These are phyloP conservation scores for Nephrotoma flavescens DNA, from an alignment of 2,888 invertebrate species.

Conservation along the genomic window DNA sequence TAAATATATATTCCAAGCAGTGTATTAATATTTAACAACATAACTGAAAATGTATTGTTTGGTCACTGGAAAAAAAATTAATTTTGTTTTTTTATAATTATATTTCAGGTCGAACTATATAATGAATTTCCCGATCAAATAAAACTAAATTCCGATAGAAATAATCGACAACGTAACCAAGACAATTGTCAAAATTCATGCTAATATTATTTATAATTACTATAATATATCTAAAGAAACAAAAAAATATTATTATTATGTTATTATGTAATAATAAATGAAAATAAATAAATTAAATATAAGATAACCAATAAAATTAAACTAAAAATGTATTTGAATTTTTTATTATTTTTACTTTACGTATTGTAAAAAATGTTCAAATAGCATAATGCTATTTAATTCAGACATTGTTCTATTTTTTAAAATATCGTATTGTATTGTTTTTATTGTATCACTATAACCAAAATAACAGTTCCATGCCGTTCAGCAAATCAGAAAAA, in stretches of 20 bases:
- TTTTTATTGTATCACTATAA: too few species aligned
- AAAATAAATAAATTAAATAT: neutral
- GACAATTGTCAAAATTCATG: constrained; percentile 62
- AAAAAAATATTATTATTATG: neutral
- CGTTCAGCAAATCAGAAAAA: too few species aligned
- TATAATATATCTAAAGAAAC: neutral
- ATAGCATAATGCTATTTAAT: neutral
- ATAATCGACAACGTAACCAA: constrained; percentile 51
- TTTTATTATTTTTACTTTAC: neutral
- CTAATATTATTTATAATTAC: constrained; percentile 17
- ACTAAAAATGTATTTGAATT: neutral
- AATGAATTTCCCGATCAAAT: constrained; percentile 98
- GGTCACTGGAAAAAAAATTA: neutral
- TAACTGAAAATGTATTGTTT: neutral
- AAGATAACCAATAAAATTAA: neutral
- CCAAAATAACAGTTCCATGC: too few species aligned
- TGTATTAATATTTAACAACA: neutral
- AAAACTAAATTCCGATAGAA: constrained; percentile 61
- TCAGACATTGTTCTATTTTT: neutral
- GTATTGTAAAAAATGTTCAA: neutral
- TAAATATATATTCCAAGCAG: neutral
- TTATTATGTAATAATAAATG: neutral
- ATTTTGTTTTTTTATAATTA: neutral
- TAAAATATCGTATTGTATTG: neutral
- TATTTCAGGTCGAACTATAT: constrained; percentile 66